phyloP scores from a whole-genome alignment of 2,797 vertebrate genomes.

The Protonibea diacanthus region DNA sequence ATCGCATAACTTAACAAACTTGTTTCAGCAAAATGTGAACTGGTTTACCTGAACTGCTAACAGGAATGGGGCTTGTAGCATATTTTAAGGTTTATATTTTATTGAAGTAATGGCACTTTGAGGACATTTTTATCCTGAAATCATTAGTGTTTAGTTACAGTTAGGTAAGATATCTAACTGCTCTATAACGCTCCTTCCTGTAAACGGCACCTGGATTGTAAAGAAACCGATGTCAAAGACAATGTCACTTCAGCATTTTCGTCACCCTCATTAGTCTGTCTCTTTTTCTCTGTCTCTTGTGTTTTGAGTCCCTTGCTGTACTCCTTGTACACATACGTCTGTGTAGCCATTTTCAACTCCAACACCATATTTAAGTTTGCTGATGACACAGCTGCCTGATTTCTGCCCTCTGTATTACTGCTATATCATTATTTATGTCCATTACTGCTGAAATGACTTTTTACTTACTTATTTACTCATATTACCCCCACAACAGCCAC shows the following conservation, averaged over 20 bases:
- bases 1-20: constrained; percentile 18
- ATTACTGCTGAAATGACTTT: no score
- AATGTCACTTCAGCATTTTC: constrained; percentile 31
- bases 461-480: no score
- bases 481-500: no score
- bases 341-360: no score
- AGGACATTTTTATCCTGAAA: constrained; percentile 3
- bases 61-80: background rate
- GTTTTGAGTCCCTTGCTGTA: no score
- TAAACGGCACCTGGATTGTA: constrained; percentile 50
- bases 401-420: no score
- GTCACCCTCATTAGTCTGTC: constrained; percentile 35
- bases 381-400: no score
- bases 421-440: no score
- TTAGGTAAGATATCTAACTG: background rate
- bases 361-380: no score
- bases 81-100: constrained; percentile 28
- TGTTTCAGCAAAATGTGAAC: constrained; percentile 31
- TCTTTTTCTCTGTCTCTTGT: constrained; percentile 11
- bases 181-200: constrained; percentile 12
- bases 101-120: background rate
- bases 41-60: background rate
- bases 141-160: background rate
- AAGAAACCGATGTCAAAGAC: constrained; percentile 20
- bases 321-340: no score